Base-by-base conservation (phyloP, 2,888 invertebrate species). In the Phaedon cochleariae region DNA sequence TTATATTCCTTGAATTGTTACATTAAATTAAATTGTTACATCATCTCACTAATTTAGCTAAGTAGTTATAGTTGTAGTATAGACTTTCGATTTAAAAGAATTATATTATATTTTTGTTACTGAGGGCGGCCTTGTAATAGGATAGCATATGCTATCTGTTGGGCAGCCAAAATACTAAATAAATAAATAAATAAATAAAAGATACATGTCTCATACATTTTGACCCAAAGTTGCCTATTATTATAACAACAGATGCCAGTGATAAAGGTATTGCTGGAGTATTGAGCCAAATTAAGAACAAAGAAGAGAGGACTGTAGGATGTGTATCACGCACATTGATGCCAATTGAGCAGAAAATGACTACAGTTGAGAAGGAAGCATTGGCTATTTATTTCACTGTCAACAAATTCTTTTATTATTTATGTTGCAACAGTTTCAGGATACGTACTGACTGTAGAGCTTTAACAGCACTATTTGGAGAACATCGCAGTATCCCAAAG, bases 291-390 rank as follows among this genome's bases (percentile, higher is more conserved):
- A 31, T 41, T 10, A 54, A 57, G 1, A 18, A 68, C 29, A 69
- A 69, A 10, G 46, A 49, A 21, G 69, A 69, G 41, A 64, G 66
- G 41, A 45, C 64, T 46, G 46, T 72, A 3, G 51, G 41, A 10
- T 72, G 60, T 66, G 68, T 62, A 3, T 72, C 67, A 9, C 55
- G 71, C 17, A 72, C 66, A 12, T 45, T 71, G 12, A 52, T 52
- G 37, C 52, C 61, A 46, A 46, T 57, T 18, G 65, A 71, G 49
- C 53, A 52, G 55, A 68, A 68, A 12, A 64, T 63, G n/a, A 53
- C 55, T 9, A 57, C 65, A 4, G 15, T 72, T 31, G 29, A 67
- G 22, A 60, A 58, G 15, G 72, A 72, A 62, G 66, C 65, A 29
- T 22, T 64, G 12, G 65, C 65, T 2, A 66, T 66, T 10, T 69